Percentiles rank a stretch among this genome's conserved stretches.
Evolutionary conservation across 2,888 invertebrate genomes (phyloP).

Genomic region (Chymomyza fuscimana): DNA sequence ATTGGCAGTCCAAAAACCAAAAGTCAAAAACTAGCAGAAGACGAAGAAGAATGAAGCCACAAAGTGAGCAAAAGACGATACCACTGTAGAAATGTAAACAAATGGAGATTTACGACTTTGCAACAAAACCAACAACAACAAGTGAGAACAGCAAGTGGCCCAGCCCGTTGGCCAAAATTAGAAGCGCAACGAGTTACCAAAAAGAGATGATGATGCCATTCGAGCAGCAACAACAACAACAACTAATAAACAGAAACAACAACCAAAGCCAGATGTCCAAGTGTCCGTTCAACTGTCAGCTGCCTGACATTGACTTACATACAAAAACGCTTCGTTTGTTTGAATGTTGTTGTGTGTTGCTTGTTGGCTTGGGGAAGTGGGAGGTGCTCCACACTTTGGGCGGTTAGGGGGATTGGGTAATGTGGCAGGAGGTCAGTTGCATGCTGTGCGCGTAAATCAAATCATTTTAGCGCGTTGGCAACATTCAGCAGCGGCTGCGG

Average conservation of each 20-base stretch:
- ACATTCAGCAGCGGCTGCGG: conserved; percentile 29
- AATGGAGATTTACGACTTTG: conserved; percentile 37
- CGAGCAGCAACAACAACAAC: background rate
- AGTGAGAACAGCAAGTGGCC: conserved; percentile 12
- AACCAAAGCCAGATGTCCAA: conserved; percentile 2
- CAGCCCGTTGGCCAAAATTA: conserved; percentile 19
- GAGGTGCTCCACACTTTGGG: background rate
- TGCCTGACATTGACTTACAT: conserved; percentile 64
- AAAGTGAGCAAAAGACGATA: conserved; percentile 22
- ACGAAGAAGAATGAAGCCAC: background rate
- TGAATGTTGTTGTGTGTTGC: too few relatives aligned
- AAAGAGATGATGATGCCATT: background rate
- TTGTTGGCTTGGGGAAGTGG: background rate
- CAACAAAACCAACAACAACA: background rate
- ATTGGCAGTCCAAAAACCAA: conserved; percentile 4
- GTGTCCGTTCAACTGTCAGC: conserved; percentile 12
- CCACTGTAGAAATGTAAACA: conserved; percentile 13
- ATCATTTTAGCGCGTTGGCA: conserved; percentile 45
- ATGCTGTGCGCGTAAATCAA: conserved; percentile 44
- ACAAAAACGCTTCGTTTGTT: conserved; percentile 34
- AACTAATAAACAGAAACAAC: background rate
- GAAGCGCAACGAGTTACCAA: conserved; percentile 6
- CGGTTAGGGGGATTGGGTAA: conserved; percentile 10
- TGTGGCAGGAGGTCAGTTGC: conserved; percentile 6
- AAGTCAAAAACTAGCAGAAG: background rate